A percentile compares a stretch with the other conserved stretches of the same genome.
Conservation (phyloP, 2,888 invertebrate species). For the Chalcis sispes region DNA sequence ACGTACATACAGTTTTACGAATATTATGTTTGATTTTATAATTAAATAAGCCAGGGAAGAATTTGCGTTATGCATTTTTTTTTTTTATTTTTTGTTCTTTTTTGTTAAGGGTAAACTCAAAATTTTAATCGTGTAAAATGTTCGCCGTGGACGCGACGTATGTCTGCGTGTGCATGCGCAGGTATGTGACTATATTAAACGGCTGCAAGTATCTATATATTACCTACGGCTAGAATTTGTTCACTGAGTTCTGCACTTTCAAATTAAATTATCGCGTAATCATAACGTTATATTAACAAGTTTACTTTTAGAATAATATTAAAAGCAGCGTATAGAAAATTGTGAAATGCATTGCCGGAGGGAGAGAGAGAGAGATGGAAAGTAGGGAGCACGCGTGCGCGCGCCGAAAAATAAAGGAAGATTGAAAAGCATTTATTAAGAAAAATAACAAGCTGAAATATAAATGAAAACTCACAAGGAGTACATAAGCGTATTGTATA, state of each 20-base stretch:
- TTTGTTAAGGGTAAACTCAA: conserved; percentile 22
- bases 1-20: not conserved
- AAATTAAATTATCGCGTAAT: conserved; percentile 14
- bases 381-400: not conserved
- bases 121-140: conserved; percentile 19
- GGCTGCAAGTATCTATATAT: too few species aligned
- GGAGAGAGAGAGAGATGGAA: not conserved
- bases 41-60: conserved; percentile 29
- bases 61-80: not conserved
- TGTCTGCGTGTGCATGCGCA: not conserved
- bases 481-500: not conserved
- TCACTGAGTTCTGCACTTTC: conserved; percentile 7
- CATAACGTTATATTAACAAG: conserved; percentile 4
- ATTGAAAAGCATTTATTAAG: not conserved
- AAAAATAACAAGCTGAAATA: not conserved
- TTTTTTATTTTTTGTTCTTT: too few species aligned
- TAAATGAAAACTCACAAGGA: conserved; percentile 1
- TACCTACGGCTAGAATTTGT: not conserved
- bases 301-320: not conserved
- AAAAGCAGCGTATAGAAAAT: not conserved
- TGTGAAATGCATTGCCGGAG: not conserved
- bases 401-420: too few species aligned
- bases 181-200: too few species aligned
- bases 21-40: conserved; percentile 47
- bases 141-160: not conserved